Percentiles rank a stretch among this genome's conserved stretches.
Conservation (phyloP, 2,888 invertebrate genomes). For the Cyrtodaria siliqua region DNA sequence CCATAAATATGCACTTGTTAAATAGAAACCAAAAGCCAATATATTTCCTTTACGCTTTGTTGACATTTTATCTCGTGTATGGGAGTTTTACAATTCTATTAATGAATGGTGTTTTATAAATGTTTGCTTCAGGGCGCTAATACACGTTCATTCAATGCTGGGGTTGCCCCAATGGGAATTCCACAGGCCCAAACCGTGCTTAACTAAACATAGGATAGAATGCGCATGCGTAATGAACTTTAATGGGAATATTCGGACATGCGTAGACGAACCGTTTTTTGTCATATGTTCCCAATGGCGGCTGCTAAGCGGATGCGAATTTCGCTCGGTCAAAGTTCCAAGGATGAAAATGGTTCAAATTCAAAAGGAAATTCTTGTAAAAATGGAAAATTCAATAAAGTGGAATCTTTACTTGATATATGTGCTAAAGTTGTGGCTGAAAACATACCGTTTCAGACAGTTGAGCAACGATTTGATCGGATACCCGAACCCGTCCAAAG, state of each 20-base stretch:
- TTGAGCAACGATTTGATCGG: conserved; percentile 94
- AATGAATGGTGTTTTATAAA: conserved; percentile 63
- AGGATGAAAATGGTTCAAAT: conserved; percentile 69
- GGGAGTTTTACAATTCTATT: conserved; percentile 39
- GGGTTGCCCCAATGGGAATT: conserved; percentile 74
- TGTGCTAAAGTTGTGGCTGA: conserved; percentile 94
- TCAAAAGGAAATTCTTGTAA: conserved; percentile 72
- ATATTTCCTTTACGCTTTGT: conserved; percentile 67
- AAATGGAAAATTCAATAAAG: conserved; percentile 75
- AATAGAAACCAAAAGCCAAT: too few relatives aligned
- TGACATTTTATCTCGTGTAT: conserved; percentile 64
- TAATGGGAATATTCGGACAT: conserved; percentile 72
- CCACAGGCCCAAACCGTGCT: conserved; percentile 71
- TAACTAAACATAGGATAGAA: conserved; percentile 45
- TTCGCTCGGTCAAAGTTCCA: conserved; percentile 77
- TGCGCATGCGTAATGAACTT: conserved; percentile 77
- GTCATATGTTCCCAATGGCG: conserved; percentile 84
- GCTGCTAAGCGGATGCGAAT: conserved; percentile 82
- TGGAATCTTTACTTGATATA: conserved; percentile 92
- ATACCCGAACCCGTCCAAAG: conserved; percentile 96
- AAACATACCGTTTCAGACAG: conserved; percentile 94
- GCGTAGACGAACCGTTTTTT: conserved; percentile 66
- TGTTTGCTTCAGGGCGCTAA: conserved; percentile 57
- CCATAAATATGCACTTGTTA: too few relatives aligned
- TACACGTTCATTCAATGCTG: conserved; percentile 73